These are phyloP conservation scores for Lamprotornis superbus DNA, from an alignment of 2,113 vertebrate genomes.

Conservation along the genomic window DNA sequence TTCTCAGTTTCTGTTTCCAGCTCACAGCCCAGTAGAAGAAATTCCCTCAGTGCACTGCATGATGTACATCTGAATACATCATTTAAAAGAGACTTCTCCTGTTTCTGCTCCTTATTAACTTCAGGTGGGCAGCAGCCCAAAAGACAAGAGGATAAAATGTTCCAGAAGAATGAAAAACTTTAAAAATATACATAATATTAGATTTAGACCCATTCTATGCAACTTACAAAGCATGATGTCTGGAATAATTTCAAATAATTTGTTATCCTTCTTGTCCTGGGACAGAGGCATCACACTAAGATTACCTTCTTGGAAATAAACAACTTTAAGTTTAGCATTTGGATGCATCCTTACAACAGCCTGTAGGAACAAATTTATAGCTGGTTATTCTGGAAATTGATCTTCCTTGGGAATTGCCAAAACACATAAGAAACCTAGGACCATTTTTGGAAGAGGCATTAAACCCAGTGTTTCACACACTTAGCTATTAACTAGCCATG, in stretches of 20 bases:
- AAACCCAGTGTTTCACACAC: not conserved
- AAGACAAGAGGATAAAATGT: not conserved
- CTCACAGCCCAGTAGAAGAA: not conserved
- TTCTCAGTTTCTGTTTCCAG: not conserved
- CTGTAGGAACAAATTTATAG: not conserved
- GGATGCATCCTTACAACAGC: not conserved
- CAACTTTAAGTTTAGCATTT: not conserved
- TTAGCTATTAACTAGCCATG: not conserved
- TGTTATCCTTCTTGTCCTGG: not conserved
- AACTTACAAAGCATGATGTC: not conserved
- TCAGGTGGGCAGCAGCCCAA: not conserved
- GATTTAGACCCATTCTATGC: not conserved
- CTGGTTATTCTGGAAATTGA: not conserved
- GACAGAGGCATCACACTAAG: not conserved
- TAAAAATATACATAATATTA: not conserved
- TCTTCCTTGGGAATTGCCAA: not conserved
- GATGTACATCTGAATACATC: not conserved
- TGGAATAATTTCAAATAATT: not conserved
- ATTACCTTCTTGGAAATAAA: not conserved
- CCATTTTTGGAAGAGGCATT: not conserved
- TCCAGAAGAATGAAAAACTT: not conserved
- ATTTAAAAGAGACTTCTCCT: not conserved
- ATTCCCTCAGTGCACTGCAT: not conserved
- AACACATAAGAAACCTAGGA: not conserved
- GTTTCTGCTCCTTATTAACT: not conserved